Evolutionary conservation across 1,140 invertebrate species (phyloP), one percentile per base, ranked within the genome.

Genomic region (Scylla paramamosain): DNA sequence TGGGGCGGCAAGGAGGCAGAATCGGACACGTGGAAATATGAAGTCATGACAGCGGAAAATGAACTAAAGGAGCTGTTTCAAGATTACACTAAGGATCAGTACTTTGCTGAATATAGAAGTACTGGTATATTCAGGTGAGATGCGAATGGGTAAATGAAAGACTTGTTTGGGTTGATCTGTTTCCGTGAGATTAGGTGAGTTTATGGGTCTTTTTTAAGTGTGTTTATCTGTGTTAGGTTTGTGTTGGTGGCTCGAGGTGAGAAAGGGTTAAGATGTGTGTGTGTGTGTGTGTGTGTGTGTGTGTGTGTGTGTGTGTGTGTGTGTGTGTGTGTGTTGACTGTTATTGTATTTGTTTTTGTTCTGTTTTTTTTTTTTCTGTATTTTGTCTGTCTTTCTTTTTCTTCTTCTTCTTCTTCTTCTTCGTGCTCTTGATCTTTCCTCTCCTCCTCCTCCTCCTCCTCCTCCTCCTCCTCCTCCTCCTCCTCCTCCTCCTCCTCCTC

Each of bases 41-140:
- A 92, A 28, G 52, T 92, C 7, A n/a, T n/a, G 0, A 12, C 25
- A 0, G 59, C 91, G 29, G 52, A 95, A 94, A 89, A 48, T n/a
- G 86, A 95, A 86, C 12, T 94, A 25, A 29, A 91, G 39, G 86
- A 91, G 14, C 29, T 94, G 32, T 67, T 94, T 77, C 77, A 96
- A 25, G 48, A 95, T 32, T 90, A 92, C 84, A 86, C 89, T 8
- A 87, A 89, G 28, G 92, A 93, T 28, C 93, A 96, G 29, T 77
- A 91, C 20, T 96, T 94, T 39, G 6, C 96, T 0, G 94, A 95
- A 87, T 96, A 94, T 48, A 83, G 95, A 4, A 45, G 86, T 4
- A 89, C 52, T 20, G 95, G 95, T 10, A 94, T 96, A 25, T 93
- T 86, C 59, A 92, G 94, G 94, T 93, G 52, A 39, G 94, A 77